Base-by-base conservation (phyloP, 1,140 invertebrate species). In the Drosophila tsacasi region DNA sequence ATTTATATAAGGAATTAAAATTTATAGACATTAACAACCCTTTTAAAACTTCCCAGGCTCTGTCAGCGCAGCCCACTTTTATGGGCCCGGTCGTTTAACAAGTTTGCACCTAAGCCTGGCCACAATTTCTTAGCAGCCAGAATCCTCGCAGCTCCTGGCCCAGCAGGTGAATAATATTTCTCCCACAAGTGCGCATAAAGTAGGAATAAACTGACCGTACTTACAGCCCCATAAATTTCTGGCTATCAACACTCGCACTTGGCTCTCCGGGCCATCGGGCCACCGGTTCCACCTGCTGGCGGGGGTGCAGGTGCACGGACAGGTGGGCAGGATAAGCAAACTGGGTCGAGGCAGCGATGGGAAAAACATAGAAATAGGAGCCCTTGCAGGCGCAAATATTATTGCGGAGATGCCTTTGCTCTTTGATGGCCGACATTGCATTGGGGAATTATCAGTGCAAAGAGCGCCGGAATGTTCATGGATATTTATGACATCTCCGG, bases 161-260 rank as follows among this genome's bases (percentile, higher is more conserved):
- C 74, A 77, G 75, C 74, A 68, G 57, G 75, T 77, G 55, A 55
- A 50, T 77, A 49, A 76, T 59, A 76, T 54, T 68, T 46, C 37
- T 68, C 40, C 42, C 49, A 50, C 55, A 54, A 54, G 73, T 50
- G 55, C 63, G 44, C 58, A 67, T 77, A 77, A 77, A 61, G 35
- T 30, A 47, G n/a, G 30, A 68, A 76, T 76, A 68, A 77, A 77
- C 73, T 77, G 63, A 57, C 63, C 75, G 55, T 61, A 77, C 63
- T 62, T 62, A 68, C 27, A 61, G 73, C 35, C 74, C 42, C 73
- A 77, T 77, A 77, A 68, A 77, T 77, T 62, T 42, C 62, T 49
- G 74, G 57, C 75, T 57, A 77, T 77, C 75, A 77, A 77, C 75
- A 69, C 74, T 37, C 35, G 35, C 35, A 37, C 35, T 37, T 37